Conservation (phyloP, 2,113 vertebrate species). For the Plectropomus leopardus region DNA sequence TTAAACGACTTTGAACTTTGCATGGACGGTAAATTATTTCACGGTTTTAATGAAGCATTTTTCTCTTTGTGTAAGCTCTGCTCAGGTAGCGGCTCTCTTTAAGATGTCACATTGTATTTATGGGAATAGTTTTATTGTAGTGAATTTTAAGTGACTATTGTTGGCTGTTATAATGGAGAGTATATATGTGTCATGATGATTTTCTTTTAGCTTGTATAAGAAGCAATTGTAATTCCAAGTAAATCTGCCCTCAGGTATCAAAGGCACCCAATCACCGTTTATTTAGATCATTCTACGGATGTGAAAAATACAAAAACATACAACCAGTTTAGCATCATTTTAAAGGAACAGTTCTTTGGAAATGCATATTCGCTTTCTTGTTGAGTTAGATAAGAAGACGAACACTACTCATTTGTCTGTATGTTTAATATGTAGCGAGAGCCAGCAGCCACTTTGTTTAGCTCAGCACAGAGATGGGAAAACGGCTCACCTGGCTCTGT, state of each 20-base stretch:
- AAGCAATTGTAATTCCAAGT: slow-evolving; percentile 32
- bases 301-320: not conserved
- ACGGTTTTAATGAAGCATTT: slow-evolving; percentile 65
- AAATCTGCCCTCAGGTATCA: slow-evolving; percentile 78
- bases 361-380: not conserved
- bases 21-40: slow-evolving; percentile 68
- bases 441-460: not conserved
- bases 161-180: slow-evolving; percentile 35
- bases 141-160: slow-evolving; percentile 61
- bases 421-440: not conserved
- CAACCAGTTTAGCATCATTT: slow-evolving; percentile 15
- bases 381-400: not conserved
- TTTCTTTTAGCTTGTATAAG: slow-evolving; percentile 35
- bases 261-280: slow-evolving; percentile 48
- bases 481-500: not conserved
- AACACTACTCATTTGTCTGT: not conserved
- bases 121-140: slow-evolving; percentile 56
- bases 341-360: not conserved
- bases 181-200: slow-evolving; percentile 20
- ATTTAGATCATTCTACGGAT: slow-evolving; percentile 28
- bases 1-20: slow-evolving; percentile 61
- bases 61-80: slow-evolving; percentile 77
- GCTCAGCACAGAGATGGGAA: not conserved
- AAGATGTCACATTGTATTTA: slow-evolving; percentile 77
- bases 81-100: slow-evolving; percentile 82